Conservation (phyloP, 2,888 invertebrate species). For the Pedicia rivosa region DNA sequence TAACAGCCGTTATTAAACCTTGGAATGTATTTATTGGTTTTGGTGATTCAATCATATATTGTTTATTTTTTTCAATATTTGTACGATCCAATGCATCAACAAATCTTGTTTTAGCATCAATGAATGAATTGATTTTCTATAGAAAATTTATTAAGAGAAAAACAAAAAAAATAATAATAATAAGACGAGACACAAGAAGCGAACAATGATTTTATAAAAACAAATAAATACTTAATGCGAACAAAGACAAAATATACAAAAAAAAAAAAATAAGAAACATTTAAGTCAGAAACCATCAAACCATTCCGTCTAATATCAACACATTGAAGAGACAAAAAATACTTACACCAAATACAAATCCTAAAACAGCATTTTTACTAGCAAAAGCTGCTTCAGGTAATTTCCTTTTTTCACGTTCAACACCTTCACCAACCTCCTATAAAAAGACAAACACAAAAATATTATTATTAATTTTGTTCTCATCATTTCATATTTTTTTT, state of each 20-base stretch:
- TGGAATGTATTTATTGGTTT: conserved; percentile 43
- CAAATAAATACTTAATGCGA: conserved; percentile 2
- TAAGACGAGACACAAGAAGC: too few relatives aligned
- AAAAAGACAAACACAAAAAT: conserved; percentile 14
- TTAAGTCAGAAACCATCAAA: neutral
- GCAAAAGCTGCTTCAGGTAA: conserved; percentile 51
- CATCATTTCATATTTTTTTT: neutral
- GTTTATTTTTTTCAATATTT: conserved; percentile 61
- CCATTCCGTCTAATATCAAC: neutral
- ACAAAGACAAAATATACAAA: neutral
- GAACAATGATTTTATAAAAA: neutral
- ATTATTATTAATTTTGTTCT: too few relatives aligned
- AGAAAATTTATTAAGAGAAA: too few relatives aligned
- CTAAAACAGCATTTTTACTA: conserved; percentile 63
- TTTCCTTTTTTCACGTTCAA: conserved; percentile 54
- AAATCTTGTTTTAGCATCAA: conserved; percentile 62
- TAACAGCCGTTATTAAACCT: conserved; percentile 48
- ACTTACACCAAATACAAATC: conserved; percentile 72
- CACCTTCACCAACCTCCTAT: conserved; percentile 35
- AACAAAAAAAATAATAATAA: too few relatives aligned
- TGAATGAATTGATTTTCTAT: conserved; percentile 66
- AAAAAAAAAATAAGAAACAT: neutral
- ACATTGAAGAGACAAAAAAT: conserved; percentile 6
- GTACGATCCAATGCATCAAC: conserved; percentile 50
- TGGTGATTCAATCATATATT: conserved; percentile 55